Evolutionary conservation across 2,113 vertebrate species (phyloP), one percentile per base, ranked within the genome.

Genomic region (Hippopotamus amphibius): DNA sequence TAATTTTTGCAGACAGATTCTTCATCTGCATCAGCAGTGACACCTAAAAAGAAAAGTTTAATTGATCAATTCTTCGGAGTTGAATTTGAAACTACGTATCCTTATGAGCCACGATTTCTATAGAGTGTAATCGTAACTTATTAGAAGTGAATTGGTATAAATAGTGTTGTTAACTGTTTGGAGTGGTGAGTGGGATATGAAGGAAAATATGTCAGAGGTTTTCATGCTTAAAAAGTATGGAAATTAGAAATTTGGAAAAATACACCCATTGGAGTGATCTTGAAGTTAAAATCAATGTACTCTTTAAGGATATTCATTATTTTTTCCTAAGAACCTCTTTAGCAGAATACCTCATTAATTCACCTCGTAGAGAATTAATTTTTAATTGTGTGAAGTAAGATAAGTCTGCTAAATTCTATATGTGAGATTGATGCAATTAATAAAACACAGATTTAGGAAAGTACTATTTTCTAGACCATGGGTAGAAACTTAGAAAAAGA

Each of bases 41-140:
- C 99, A 80, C 97, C 99, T 63, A 97, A 99, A 95, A 99, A 99
- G 99, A 99, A 99, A 98, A 99, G 99, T 98, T 99, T 99, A 98
- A 99, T 99, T 10, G 99, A 99, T 97, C 99, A 99, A 57, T 99
- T 99, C 99, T 99, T 99, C 92, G 99, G 99, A 84, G 99, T 99
- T 97, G 99, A 99, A 97, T 99, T 99, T 98, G 99, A 99, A 98
- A 99, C 99, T 89, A 98, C 99, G 99, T 99, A 99, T 99, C 99
- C 99, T 99, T 98, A 97, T 97, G 79, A 95, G 88, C 80, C 95
- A 97, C 92, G 96, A 83, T 48, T 37, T 50, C 7, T 85, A 79
- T 88, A 94, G 46, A 92, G 16, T 93, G 33, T 96, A 83, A 50
- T 95, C 30, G 21, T 96, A 93, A 88, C 19, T 88, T 83, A 71